These are phyloP conservation scores for Caenorhabditis wallacei DNA, from an alignment of 2,888 invertebrate genomes.

Conservation along the genomic window DNA sequence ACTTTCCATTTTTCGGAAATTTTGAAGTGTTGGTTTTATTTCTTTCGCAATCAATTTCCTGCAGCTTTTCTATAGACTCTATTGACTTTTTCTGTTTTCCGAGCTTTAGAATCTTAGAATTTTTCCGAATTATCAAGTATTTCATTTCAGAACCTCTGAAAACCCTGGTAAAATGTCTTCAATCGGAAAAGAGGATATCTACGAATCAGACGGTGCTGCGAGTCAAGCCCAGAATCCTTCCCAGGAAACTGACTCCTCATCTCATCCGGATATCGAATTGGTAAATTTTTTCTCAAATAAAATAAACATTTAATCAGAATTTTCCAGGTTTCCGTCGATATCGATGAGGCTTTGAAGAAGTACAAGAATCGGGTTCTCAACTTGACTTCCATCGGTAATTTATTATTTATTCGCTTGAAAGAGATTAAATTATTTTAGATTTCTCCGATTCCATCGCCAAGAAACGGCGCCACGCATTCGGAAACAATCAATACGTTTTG, in stretches of 20 bases:
- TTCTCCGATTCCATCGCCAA: constrained; percentile 79
- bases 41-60: constrained; percentile 46
- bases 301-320: not conserved
- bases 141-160: not conserved
- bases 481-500: constrained; percentile 75
- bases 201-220: constrained; percentile 76
- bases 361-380: constrained; percentile 76
- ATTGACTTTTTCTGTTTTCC: not conserved
- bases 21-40: not conserved
- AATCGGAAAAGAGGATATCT: constrained; percentile 83
- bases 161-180: constrained; percentile 69
- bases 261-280: constrained; percentile 76
- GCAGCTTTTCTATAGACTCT: not conserved
- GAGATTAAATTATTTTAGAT: constrained; percentile 63
- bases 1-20: not conserved
- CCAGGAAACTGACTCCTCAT: constrained; percentile 64
- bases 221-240: constrained; percentile 57
- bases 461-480: constrained; percentile 75
- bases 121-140: no score
- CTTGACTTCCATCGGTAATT: constrained; percentile 73
- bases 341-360: constrained; percentile 78
- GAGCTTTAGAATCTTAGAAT: not conserved
- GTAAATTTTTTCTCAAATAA: constrained; percentile 30
- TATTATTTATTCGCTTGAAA: not conserved
- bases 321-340: constrained; percentile 75